Evolutionary conservation across 2,797 vertebrate species (phyloP).

Genomic region (Rousettus madagascariensis): DNA sequence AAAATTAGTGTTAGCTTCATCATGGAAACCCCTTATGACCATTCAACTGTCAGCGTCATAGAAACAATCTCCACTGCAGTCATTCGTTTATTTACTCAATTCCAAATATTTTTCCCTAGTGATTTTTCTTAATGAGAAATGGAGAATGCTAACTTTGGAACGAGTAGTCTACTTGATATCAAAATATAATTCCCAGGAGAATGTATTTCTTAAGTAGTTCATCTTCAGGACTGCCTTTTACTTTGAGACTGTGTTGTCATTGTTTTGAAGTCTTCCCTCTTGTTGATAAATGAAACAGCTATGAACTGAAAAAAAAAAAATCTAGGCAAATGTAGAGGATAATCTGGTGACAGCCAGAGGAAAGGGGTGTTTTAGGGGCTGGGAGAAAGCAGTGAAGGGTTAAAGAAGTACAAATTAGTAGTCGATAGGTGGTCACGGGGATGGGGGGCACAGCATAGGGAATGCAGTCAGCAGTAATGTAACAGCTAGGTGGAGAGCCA

Average conservation of each 20-base stretch:
- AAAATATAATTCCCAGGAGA: conserved; percentile 51
- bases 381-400: too few species aligned
- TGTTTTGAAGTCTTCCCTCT: conserved; percentile 47
- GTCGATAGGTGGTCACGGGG: too few species aligned
- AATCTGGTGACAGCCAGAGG: too few species aligned
- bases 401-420: too few species aligned
- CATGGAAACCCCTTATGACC: conserved; percentile 11
- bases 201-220: conserved; percentile 21
- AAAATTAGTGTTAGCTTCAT: conserved; percentile 22
- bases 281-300: conserved; percentile 39
- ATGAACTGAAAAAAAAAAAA: neutral
- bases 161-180: neutral
- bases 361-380: too few species aligned
- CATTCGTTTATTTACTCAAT: neutral
- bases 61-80: neutral
- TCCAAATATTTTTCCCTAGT: neutral
- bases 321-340: too few species aligned
- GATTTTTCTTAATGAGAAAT: conserved; percentile 62
- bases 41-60: neutral
- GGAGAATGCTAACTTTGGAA: conserved; percentile 45
- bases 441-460: too few species aligned
- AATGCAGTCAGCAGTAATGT: too few species aligned
- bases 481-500: too few species aligned
- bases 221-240: conserved; percentile 31
- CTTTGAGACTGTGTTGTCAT: neutral